Evolutionary conservation across 2,797 vertebrate species (phyloP), one percentile per base, ranked within the genome.

Genomic region (Mallotus villosus): DNA sequence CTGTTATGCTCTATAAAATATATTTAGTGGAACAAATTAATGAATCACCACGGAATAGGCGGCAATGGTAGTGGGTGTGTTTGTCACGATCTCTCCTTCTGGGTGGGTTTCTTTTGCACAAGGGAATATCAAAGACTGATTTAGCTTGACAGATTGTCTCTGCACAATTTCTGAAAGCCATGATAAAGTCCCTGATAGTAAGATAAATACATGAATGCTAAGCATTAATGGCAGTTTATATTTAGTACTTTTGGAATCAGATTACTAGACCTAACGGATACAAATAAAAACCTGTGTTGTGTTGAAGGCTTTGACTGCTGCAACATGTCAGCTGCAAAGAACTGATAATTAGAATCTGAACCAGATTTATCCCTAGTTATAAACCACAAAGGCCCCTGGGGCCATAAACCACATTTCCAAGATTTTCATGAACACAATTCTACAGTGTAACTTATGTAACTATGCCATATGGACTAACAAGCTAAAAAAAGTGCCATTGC

Each of bases 21-120:
- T 34, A 63, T n/a, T 63, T 8, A 63, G 21, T 63, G 62, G 19
- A 63, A 63, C 29, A 37, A 19, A n/a, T 59, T 59, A 59, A 59
- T 59, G 22, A 37, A 63, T 37, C 32, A 37, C 61, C 61, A 9
- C n/a, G 61, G 29, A 63, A 63, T 8, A 12, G 16, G n/a, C 6
- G 19, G 9, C 14, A 12, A 19, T 32, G 61, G 2, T 34, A 19
- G 61, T 37, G 61, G 29, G 29, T 37, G 41, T 46, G 61, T 63
- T 37, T 17, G 27, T 34, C 61, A 34, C 17, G 29, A 63, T 63
- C 61, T 27, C 60, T 19, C 29, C 24, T n/a, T 9, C 16, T n/a
- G 61, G 61, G 19, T 29, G 16, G 25, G 34, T 11, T 27, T 60
- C 58, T 25, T 60, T 11, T 60, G 14, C 58, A 11, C 24, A 21